Evolutionary conservation across 2,113 vertebrate genomes (phyloP).

Genomic region (Peromyscus leucopus): DNA sequence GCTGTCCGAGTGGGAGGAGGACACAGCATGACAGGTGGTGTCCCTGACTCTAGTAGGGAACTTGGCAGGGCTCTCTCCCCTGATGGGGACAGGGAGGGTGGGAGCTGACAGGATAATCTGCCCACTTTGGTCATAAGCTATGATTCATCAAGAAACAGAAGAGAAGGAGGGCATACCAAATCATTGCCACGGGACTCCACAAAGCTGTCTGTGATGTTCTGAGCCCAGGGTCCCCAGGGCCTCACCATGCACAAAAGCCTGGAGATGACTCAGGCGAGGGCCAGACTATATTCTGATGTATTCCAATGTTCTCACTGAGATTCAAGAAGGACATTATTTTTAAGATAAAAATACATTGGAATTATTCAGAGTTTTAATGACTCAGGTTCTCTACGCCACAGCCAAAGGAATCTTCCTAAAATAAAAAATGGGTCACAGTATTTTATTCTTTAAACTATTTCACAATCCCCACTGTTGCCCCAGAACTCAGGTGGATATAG

Average conservation of each 20-base stretch:
- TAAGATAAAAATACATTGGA: constrained; percentile 47
- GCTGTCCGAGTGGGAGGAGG: constrained; percentile 78
- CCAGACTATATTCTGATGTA: not conserved
- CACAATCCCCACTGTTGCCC: not conserved
- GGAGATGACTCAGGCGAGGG: not conserved
- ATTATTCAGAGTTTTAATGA: constrained; percentile 66
- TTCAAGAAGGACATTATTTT: constrained; percentile 55
- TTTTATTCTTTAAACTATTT: constrained; percentile 53
- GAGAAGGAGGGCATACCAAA: not conserved
- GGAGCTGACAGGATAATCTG: constrained; percentile 51
- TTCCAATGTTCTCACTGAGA: constrained; percentile 6
- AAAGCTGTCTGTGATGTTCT: not conserved
- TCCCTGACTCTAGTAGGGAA: constrained; percentile 72
- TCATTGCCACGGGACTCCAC: not conserved
- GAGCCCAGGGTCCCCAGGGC: not conserved
- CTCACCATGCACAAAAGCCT: not conserved
- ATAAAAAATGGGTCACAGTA: constrained; percentile 61
- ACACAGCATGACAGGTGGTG: constrained; percentile 67
- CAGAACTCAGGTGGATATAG: not conserved
- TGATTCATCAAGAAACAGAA: constrained; percentile 69
- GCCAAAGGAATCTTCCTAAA: constrained; percentile 60
- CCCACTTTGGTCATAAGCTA: constrained; percentile 63
- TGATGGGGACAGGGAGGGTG: not conserved
- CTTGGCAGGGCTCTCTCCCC: constrained; percentile 67
- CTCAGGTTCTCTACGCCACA: constrained; percentile 54